phyloP scores from a whole-genome alignment of 2,113 vertebrate genomes.

The Tretioscincus oriximinensis region DNA sequence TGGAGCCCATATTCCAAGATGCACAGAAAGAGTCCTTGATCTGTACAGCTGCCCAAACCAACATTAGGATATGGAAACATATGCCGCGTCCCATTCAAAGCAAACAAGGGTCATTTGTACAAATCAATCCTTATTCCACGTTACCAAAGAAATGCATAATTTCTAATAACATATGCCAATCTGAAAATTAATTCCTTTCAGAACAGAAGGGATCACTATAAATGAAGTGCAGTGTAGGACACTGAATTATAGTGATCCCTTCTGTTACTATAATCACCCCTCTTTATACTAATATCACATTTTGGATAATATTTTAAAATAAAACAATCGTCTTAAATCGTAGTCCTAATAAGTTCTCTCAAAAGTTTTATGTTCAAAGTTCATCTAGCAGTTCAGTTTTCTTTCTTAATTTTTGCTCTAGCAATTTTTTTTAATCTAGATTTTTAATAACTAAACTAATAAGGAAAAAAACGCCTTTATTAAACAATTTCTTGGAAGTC shows the following conservation, averaged over 20 bases:
- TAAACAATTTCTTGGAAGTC: background rate
- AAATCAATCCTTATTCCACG: background rate
- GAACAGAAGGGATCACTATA: background rate
- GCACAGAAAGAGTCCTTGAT: background rate
- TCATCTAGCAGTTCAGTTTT: background rate
- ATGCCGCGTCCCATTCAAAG: background rate
- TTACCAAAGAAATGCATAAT: background rate
- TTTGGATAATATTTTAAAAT: conserved; percentile 5
- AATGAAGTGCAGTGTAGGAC: too few relatives aligned
- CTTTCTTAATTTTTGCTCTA: background rate
- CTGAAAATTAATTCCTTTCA: background rate
- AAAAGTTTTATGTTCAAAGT: background rate
- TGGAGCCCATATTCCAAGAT: too few relatives aligned
- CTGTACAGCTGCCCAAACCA: background rate
- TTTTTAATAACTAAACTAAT: background rate
- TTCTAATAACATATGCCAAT: background rate
- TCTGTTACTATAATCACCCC: too few relatives aligned
- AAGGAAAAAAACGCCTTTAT: background rate
- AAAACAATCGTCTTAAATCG: background rate
- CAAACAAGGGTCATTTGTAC: background rate
- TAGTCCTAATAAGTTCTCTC: background rate
- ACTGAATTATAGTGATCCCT: too few relatives aligned
- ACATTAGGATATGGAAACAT: background rate
- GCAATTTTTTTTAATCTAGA: background rate
- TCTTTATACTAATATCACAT: background rate